Evolutionary conservation across 2,888 invertebrate species (phyloP), one percentile per base, ranked within the genome.

Genomic region (Muschampia plurimacula): DNA sequence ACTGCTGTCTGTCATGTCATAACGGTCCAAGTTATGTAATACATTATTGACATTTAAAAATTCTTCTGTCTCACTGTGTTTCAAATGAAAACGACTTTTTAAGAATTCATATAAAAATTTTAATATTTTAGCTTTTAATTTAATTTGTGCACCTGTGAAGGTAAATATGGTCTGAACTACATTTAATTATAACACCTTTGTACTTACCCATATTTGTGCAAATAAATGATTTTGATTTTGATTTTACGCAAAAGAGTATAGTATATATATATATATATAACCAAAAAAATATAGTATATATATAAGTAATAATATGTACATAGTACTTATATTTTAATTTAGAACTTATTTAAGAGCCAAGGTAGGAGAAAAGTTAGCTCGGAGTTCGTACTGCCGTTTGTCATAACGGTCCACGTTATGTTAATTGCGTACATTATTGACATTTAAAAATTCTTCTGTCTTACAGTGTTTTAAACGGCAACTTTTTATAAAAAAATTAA

Each of bases 361-460:
- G 92, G 91, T 89, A 89, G 86, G 77, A 86, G 87, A 89, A 92
- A 85, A 89, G 90, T 90, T 86, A 57, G 28, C 55, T 55, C 28
- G 28, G 28, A 32, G 57, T 32, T 57, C 28, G 55, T 6, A n/a
- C 49, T 9, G 75, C 71, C 72, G 72, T 55, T 36, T 60, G 36
- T 60, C 36, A 63, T 60, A 67, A 41, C 32, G 44, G 52, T 60
- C 62, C 32, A 41, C 59, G 59, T 67, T 59, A 68, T 39, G 66
- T 59, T 46, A 67, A 72, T 67, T 72, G 72, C 67, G 72, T 39
- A 71, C 60, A 62, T 67, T 55, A 60, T 59, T 72, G 67, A 66
- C 67, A 72, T 67, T 72, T 67, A 36, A 41, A 62, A 39, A 62
- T 39, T 41, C 62, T 9, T 55, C 22, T 55, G 22, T 28, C 28